Conservation (phyloP, 2,797 vertebrate genomes). For the Adrianichthys oophorus region DNA sequence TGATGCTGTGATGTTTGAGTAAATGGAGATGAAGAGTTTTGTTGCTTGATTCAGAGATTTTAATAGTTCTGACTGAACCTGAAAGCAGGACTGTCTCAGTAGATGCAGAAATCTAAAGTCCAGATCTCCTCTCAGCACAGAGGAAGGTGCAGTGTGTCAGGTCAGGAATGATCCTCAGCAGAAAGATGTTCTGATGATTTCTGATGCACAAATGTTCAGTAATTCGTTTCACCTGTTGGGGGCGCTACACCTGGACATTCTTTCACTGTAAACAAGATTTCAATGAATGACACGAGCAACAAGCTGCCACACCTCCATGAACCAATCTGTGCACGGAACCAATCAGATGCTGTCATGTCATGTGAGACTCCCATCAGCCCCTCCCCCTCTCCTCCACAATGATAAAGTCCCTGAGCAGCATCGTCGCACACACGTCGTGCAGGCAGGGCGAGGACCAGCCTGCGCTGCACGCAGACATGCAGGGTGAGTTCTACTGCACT, state of each 20-base stretch:
- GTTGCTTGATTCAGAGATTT: too few species aligned
- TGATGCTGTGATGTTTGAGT: too few species aligned
- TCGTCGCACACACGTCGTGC: constrained; percentile 43
- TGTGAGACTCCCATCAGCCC: constrained; percentile 58
- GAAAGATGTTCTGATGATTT: too few species aligned
- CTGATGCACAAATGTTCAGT: too few species aligned
- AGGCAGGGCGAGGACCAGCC: constrained; percentile 32
- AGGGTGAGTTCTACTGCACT: constrained; percentile 51
- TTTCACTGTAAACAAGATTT: constrained; percentile 62
- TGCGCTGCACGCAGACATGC: constrained; percentile 25
- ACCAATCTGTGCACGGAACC: constrained; percentile 51
- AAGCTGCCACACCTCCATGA: constrained; percentile 49
- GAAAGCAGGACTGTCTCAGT: too few species aligned
- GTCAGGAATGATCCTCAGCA: too few species aligned
- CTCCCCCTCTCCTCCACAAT: constrained; percentile 38
- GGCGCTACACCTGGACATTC: constrained; percentile 39
- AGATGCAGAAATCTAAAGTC: too few species aligned
- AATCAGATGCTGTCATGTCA: constrained; percentile 40
- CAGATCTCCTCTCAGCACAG: too few species aligned
- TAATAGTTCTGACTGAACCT: too few species aligned
- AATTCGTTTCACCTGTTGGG: neutral
- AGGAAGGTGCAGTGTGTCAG: too few species aligned
- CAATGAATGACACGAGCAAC: constrained; percentile 58
- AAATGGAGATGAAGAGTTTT: too few species aligned
- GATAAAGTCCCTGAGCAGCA: constrained; percentile 66